These are phyloP conservation scores for Lingula anatina DNA, from an alignment of 2,888 invertebrate genomes.

Conservation along the genomic window DNA sequence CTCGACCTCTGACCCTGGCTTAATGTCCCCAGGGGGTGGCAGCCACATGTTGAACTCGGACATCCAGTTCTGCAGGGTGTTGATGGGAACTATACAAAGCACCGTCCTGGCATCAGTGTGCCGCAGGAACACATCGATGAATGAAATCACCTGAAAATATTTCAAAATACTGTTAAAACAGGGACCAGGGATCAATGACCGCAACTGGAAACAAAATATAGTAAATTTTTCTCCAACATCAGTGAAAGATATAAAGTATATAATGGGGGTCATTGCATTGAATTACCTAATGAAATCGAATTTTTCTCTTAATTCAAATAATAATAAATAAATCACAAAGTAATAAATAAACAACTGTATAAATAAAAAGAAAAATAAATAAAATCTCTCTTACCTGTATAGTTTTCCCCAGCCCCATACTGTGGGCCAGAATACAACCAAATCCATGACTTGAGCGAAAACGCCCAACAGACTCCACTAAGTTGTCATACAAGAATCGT, in stretches of 20 bases:
- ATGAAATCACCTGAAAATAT: slow-evolving; percentile 93
- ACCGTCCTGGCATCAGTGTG: slow-evolving; percentile 84
- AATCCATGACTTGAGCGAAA: slow-evolving; percentile 84
- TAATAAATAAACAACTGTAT: no score
- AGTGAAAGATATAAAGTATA: no score
- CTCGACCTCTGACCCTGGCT: slow-evolving; percentile 57
- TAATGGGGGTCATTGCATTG: no score
- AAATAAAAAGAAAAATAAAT: slow-evolving; percentile 13
- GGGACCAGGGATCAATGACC: no score
- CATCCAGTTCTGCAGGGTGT: slow-evolving; percentile 96
- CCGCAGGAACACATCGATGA: slow-evolving; percentile 90
- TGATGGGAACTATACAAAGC: slow-evolving; percentile 95
- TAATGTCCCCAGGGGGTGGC: slow-evolving; percentile 55
- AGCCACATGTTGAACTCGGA: slow-evolving; percentile 98
- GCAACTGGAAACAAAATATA: no score
- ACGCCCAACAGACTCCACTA: slow-evolving; percentile 86
- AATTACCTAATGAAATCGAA: no score
- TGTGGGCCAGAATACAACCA: slow-evolving; percentile 96
- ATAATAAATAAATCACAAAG: neutral
- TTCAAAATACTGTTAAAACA: no score
- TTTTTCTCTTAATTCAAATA: slow-evolving; percentile 1
- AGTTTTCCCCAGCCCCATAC: slow-evolving; percentile 99
- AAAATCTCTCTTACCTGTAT: no score
- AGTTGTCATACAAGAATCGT: slow-evolving; percentile 92
- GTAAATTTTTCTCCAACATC: no score